Evolutionary conservation across 2,113 vertebrate genomes (phyloP), one percentile per base, ranked within the genome.

Genomic region (Proteles cristata): DNA sequence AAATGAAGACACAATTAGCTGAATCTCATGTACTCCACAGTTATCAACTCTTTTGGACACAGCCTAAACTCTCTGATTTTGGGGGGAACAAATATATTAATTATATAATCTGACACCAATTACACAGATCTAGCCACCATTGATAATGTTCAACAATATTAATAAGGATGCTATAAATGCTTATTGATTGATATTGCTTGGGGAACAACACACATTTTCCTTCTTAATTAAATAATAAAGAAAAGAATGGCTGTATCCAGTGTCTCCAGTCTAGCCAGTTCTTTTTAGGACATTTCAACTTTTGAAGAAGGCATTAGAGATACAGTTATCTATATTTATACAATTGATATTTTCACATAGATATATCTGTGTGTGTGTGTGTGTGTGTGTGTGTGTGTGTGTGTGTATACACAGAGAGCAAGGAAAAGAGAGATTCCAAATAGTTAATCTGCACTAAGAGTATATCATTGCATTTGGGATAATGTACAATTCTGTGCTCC

Each of bases 1-100:
- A 95, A 79, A 48, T 33, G 71, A 50, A 82, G 58, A 76, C 1
- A 35, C 4, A 48, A 7, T 39, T 61, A 71, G 21, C 45, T 48
- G 4, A 95, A 86, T 3, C 19, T 96, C 53, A 48, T 2, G 26
- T 33, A 63, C 16, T 25, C 23, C 35, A 71, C 21, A 48, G 0
- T 26, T 26, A 81, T 31, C 12, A 85, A 69, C 39, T 74, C 2
- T 63, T 73, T 82, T 86, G n/a, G 11, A 71, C 9, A 74, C 12
- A 48, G 15, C 1, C 88, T 85, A 79, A 81, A 88, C 17, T 73
- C 23, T 55, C 55, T 90, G 12, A 33, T 50, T 92, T 69, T 96
- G 92, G 94, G n/a, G 87, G 87, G n/a, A 95, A 90, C 33, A 94
- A 87, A 53, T 35, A 43, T 55, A 82, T 87, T 39, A 88, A 35